Base-by-base conservation (phyloP, 2,113 vertebrate species). In the Saccopteryx leptura region DNA sequence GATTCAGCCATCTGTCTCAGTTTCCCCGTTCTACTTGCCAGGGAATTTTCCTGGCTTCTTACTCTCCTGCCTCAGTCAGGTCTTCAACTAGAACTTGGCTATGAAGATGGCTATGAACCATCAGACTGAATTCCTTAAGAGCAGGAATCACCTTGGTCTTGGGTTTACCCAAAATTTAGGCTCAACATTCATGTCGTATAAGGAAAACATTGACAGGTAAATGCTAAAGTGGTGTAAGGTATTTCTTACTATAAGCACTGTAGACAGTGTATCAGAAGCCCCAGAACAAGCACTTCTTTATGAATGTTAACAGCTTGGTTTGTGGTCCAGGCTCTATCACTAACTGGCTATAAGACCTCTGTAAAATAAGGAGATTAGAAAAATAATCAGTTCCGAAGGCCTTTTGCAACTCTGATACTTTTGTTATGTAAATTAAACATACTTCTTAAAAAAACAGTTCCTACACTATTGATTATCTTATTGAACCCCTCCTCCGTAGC, bases 391-490 rank as follows among this genome's bases (percentile, higher is more conserved):
- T 88, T 61, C 79, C 31, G 56, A 52, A 91, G 63, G 17, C 28
- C 18, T 94, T 52, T 52, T 68, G 39, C 18, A 85, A 65, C 28
- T 69, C 19, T 80, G 26, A 50, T 65, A 61, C 28, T 82, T 91
- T 80, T 93, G 68, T 75, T 84, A 74, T 17, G 4, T 87, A 61
- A 95, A 93, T 90, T 78, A 92, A 88, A 72, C 39, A 69, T 74
- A 68, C 10, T 48, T 94, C 63, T 92, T 95, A 88, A 90, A 94
- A 88, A 90, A 94, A 81, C 90, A 26, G 18, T 26, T 46, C 76
- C 71, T 76, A 58, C 23, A 56, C 54, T 91, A 74, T 78, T 66
- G 33, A 81, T 95, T 65, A 33, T 79, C 75, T 93, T 75, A 52
- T 46, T 86, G 89, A 95, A 48, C 56, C 66, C 63, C 31, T 91